Base-by-base conservation (phyloP, 2,113 vertebrate species). In the Archocentrus centrarchus region DNA sequence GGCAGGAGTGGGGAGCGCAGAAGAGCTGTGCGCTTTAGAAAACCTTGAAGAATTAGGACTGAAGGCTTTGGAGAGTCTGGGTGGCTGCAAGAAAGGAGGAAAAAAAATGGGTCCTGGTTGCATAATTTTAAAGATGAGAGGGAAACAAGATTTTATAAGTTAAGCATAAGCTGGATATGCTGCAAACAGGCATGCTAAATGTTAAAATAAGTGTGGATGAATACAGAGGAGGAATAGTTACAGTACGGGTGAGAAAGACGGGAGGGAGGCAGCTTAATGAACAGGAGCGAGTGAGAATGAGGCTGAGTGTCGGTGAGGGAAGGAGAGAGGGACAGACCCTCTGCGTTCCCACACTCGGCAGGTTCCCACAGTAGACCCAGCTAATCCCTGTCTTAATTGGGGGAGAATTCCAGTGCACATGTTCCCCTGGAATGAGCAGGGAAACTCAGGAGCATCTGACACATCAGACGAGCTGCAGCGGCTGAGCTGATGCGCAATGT, bases 341-440 rank as follows among this genome's bases (percentile, higher is more conserved):
- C 78, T 73, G 90, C 90, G 92, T 96, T 96, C 96, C 95, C 96
- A 96, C 96, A 96, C 95, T 96, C 93, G 7, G 85, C 83, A 82
- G 63, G 93, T 95, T 96, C 95, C 94, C 95, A 96, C 95, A 96
- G 92, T 93, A 91, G 91, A 90, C 93, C 92, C 86, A 66, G 91
- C 89, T 96, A 96, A 96, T 96, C 96, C 96, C 94, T 94, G 95
- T 95, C 95, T 95, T 96, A 96, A 96, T 96, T 96, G 94, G 96
- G 93, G 94, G 92, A 93, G 93, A 95, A 96, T 96, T 96, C 96
- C 94, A 95, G 91, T 79, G 81, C 93, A 95, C 95, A 95, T 93
- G 91, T 95, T 93, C 84, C 88, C 86, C 91, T 89, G 87, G 88
- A 93, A 92, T 85, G 93, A 91, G 89, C 82, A 80, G 84, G 80